These are phyloP conservation scores for Zosterops lateralis DNA, from an alignment of 2,113 vertebrate species.

Conservation along the genomic window DNA sequence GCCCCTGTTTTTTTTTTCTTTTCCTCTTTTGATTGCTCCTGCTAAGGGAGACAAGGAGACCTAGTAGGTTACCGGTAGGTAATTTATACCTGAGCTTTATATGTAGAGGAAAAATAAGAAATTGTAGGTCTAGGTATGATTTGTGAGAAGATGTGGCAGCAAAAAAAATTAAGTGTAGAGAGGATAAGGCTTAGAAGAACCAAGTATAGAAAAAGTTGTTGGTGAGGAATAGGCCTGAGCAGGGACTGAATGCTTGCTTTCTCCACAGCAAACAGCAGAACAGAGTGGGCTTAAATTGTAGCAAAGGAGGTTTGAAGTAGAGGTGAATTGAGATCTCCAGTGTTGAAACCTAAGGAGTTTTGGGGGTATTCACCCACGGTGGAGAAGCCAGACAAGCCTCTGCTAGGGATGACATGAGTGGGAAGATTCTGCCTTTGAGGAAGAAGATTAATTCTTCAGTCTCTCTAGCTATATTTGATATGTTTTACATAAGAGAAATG, in stretches of 20 bases:
- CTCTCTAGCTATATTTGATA: not conserved
- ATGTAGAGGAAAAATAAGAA: not conserved
- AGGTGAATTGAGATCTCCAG: not conserved
- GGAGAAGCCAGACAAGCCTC: not conserved
- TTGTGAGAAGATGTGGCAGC: not conserved
- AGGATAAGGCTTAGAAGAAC: not conserved
- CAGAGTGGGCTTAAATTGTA: not conserved
- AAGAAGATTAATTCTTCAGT: not conserved
- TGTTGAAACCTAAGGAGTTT: not conserved
- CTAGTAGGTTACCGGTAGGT: not conserved
- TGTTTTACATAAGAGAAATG: not conserved
- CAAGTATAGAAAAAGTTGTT: not conserved
- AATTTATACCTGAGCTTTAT: not conserved
- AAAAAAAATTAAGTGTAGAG: not conserved
- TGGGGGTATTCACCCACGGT: not conserved
- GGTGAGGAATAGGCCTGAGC: not conserved
- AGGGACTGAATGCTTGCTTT: not conserved
- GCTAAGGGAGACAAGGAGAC: too few species aligned
- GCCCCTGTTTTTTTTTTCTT: accelerated
- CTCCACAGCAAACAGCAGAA: not conserved
- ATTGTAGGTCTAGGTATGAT: accelerated
- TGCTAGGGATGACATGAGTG: not conserved
- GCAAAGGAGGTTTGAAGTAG: not conserved
- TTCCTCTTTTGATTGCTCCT: accelerated
- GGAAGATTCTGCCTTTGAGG: not conserved